These are phyloP conservation scores for Acanthacorydalis orientalis DNA, from an alignment of 2,888 invertebrate species.

Conservation along the genomic window DNA sequence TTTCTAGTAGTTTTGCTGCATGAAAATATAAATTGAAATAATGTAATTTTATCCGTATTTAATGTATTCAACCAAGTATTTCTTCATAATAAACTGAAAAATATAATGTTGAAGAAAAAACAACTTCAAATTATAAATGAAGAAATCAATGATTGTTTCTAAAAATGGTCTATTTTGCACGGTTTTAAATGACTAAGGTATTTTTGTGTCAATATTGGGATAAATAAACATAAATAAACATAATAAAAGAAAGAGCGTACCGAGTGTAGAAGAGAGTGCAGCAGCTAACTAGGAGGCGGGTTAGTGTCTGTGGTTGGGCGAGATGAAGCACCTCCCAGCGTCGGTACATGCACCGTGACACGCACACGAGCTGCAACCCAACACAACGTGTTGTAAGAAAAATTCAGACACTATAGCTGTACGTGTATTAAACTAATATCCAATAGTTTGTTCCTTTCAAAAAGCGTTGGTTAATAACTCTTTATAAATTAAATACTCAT, in stretches of 20 bases:
- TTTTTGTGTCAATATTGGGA: not conserved
- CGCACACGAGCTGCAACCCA: conserved; percentile 68
- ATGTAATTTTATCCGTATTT: not conserved
- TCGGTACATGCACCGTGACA: conserved; percentile 78
- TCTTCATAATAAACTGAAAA: too few species aligned
- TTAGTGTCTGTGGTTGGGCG: conserved; percentile 21
- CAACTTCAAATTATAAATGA: not conserved
- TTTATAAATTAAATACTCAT: too few species aligned
- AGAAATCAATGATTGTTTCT: not conserved
- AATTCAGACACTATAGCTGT: too few species aligned
- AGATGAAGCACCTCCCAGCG: conserved; percentile 22
- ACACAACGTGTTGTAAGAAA: not conserved
- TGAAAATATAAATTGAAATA: not conserved
- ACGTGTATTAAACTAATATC: too few species aligned
- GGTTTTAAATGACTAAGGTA: not conserved
- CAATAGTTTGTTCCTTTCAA: too few species aligned
- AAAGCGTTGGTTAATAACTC: too few species aligned
- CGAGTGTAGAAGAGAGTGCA: conserved; percentile 3
- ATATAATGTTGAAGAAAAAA: too few species aligned
- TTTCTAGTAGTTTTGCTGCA: not conserved
- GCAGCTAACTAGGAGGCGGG: conserved; percentile 17
- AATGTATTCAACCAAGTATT: too few species aligned
- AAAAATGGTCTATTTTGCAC: not conserved
- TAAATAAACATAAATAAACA: not conserved
- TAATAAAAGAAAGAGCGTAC: conserved; percentile 2